Percentiles rank a stretch among this genome's conserved stretches.
phyloP scores from a whole-genome alignment of 1,140 invertebrate species.

The Carcinoscorpius rotundicauda region DNA sequence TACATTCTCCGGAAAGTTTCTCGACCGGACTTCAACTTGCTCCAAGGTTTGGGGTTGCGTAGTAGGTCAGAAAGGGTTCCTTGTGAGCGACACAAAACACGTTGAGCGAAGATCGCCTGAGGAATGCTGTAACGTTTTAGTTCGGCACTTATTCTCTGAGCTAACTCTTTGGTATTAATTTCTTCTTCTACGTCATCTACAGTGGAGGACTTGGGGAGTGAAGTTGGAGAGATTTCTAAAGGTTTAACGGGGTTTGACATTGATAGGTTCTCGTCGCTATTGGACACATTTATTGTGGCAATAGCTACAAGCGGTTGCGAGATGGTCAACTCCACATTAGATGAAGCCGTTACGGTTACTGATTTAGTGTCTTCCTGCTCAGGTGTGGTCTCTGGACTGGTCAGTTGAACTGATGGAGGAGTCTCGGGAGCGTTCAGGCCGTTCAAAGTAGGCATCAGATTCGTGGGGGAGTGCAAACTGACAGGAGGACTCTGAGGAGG shows the following conservation, averaged over 20 bases:
- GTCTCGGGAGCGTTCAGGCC: slow-evolving; percentile 38
- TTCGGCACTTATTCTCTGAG: slow-evolving; percentile 95
- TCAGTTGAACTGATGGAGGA: slow-evolving; percentile 38
- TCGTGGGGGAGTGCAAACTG: slow-evolving; percentile 34
- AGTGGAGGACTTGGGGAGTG: slow-evolving; percentile 14
- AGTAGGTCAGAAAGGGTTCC: slow-evolving; percentile 94
- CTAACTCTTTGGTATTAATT: slow-evolving; percentile 98
- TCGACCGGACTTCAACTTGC: slow-evolving; percentile 95
- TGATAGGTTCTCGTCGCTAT: slow-evolving; percentile 27
- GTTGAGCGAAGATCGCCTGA: slow-evolving; percentile 97
- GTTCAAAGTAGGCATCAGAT: slow-evolving; percentile 35
- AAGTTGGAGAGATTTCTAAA: slow-evolving; percentile 8
- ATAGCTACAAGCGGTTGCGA: too few relatives aligned
- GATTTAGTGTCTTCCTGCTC: too few relatives aligned
- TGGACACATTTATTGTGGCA: too few relatives aligned
- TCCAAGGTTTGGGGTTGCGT: slow-evolving; percentile 99
- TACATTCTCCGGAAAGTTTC: slow-evolving; percentile 99
- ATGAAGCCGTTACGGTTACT: too few relatives aligned
- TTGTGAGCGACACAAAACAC: slow-evolving; percentile 93
- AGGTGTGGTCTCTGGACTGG: too few relatives aligned
- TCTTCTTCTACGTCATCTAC: slow-evolving; percentile 79
- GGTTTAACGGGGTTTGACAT: slow-evolving; percentile 19
- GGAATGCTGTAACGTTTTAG: slow-evolving; percentile 98
- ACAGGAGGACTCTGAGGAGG: slow-evolving; percentile 37
- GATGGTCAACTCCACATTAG: too few relatives aligned